Evolutionary conservation across 2,888 invertebrate genomes (phyloP).

Genomic region (Xestoiulus laeticollis): DNA sequence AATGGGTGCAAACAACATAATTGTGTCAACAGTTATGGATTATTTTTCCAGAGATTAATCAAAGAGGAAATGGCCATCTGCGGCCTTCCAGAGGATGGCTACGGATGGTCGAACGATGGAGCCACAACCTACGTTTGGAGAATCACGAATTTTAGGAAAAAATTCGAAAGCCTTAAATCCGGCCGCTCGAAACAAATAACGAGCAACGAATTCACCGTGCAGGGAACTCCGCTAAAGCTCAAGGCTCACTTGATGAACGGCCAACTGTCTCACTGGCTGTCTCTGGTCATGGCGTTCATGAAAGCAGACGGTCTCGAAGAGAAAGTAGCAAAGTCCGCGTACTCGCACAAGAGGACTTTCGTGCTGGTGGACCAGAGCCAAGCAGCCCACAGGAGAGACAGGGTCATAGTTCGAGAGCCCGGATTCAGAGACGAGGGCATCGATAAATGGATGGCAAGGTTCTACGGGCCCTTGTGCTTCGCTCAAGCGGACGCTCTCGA

Average conservation of each 20-base stretch:
- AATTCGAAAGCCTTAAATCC: not conserved
- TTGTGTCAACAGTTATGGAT: not conserved
- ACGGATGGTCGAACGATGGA: not conserved
- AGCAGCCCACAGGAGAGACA: not conserved
- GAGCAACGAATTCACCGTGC: not conserved
- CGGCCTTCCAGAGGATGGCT: not conserved
- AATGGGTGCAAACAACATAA: not conserved
- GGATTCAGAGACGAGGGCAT: conserved; percentile 9
- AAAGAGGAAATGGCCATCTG: not conserved
- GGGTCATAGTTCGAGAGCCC: not conserved
- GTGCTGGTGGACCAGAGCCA: conserved; percentile 37
- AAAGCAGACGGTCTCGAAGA: not conserved
- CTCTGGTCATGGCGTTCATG: not conserved
- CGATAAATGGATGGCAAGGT: not conserved
- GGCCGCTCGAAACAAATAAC: not conserved
- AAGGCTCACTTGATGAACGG: not conserved
- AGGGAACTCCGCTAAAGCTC: not conserved
- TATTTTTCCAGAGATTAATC: not conserved
- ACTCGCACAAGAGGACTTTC: conserved; percentile 9
- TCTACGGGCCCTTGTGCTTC: not conserved
- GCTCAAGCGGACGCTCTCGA: not conserved
- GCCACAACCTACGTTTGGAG: not conserved
- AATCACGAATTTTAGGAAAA: not conserved
- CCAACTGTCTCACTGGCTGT: not conserved
- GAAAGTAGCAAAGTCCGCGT: not conserved